Evolutionary conservation across 92 coral and sea anemone genomes (phyloP), one percentile per base, ranked within the genome.

Genomic region (Palythoa heliodiscus): DNA sequence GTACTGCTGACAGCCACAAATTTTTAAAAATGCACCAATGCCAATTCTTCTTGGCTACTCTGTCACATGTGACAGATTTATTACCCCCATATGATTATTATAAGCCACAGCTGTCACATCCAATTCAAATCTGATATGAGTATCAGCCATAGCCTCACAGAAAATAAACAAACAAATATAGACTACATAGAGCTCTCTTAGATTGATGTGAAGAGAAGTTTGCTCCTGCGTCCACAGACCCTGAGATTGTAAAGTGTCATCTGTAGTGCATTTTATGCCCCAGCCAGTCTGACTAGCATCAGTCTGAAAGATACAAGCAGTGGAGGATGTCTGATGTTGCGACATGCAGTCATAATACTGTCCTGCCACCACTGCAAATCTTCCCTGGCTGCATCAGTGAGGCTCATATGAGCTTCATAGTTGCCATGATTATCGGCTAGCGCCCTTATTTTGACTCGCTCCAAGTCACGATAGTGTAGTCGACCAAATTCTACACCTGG

Each of bases 261-360:
- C 70, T 7, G 82, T 83, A 6, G 70, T 87, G 47, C 86, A 87
- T n/a, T 38, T 47, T 24, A 83, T 60, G 58, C 93, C 88, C 93
- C 86, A 90, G 88, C 93, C 93, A 76, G 39, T 87, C 78, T 83
- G 69, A 29, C 87, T 87, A 15, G 91, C 88, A 83, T 90, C 93
- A n/a, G 86, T 84, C 88, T 87, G 88, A 47, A 87, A 87, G 37
- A 76, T 37, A 88, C 22, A 40, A 83, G 91, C 35, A 29, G 1
- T 29, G 35, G 35, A 29, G 82, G 87, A 87, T 87, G 90, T 43
- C 73, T 75, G 64, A 87, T 82, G 63, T n/a, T 82, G 50, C 82
- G 77, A 71, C 12, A 52, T 14, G 82, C 82, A 71, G 73, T 67
- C 82, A 24, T 83, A 14, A 89, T 43, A 85, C 77, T 85, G 19